Base-by-base conservation (phyloP, 2,797 vertebrate genomes). In the Propithecus deckenii region DNA sequence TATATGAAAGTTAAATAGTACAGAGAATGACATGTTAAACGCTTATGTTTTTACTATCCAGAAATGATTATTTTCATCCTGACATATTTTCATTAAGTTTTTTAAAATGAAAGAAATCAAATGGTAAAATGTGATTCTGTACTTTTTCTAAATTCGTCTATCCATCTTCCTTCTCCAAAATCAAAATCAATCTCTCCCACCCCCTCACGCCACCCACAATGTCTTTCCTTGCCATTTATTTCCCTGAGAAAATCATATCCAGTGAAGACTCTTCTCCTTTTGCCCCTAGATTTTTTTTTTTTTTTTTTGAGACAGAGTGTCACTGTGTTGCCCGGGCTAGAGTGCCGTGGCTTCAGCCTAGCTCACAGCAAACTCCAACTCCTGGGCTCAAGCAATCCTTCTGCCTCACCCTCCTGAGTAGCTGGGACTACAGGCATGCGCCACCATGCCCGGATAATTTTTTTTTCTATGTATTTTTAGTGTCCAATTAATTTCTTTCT, bases 201-300 rank as follows among this genome's bases (percentile, higher is more conserved):
- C 28, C 23, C 50, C 2, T 1, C 4, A 4, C 1, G 6, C 23
- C 0, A 20, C 18, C 10, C 17, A 11, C 4, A 28, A 1, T 55
- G 41, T 80, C 65, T 95, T 89, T 88, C 20, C 43, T 94, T 81
- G 20, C 23, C 61, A 35, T 78, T 96, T 93, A 50, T 86, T 83
- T 89, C 57, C 65, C 67, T 63, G 20, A 83, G 75, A 94, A 96
- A 86, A 55, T 69, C 48, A 80, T n/a, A 78, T 71, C 22, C 22
- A 65, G 1, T 79, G 46, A 75, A 75, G 85, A 65, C 25, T 11
- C 48, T 52, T 52, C 5, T 74, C 32, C 20, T 67, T 93, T 89
- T 38, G 23, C 7, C 55, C 22, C 38, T 28, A 41, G 32, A 50
- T 30, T 69, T 86, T 89, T 38, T 38, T 38, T 38, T 38, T 38